These are phyloP conservation scores for Xenopus petersii DNA, from an alignment of 2,797 vertebrate genomes.

Conservation along the genomic window DNA sequence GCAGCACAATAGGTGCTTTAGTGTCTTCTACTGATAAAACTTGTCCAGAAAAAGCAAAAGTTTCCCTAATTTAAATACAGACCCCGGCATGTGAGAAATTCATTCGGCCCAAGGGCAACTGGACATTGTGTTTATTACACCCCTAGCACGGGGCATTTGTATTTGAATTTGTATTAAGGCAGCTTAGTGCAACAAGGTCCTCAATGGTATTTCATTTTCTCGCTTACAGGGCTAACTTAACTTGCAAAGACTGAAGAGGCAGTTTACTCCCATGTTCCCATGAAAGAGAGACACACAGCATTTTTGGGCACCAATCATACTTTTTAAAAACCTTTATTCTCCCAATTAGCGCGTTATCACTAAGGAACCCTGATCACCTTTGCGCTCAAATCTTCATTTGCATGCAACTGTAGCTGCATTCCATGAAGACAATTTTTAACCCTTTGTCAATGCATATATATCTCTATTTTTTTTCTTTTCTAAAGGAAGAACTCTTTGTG, in stretches of 20 bases:
- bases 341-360: slow-evolving; percentile 83
- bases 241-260: slow-evolving; percentile 97
- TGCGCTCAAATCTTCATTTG: slow-evolving; percentile 72
- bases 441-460: slow-evolving; percentile 88
- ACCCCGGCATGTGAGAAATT: too few species aligned
- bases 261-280: slow-evolving; percentile 93
- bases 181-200: slow-evolving; percentile 80
- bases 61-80: slow-evolving; percentile 39
- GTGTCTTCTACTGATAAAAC: too few species aligned
- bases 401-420: slow-evolving; percentile 91
- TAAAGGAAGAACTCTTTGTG: slow-evolving; percentile 85
- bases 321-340: slow-evolving; percentile 54
- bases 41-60: slow-evolving; percentile 50
- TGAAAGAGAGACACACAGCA: slow-evolving; percentile 87
- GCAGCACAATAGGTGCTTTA: too few species aligned
- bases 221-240: slow-evolving; percentile 99
- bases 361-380: slow-evolving; percentile 74
- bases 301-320: slow-evolving; percentile 81
- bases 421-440: slow-evolving; percentile 82
- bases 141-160: slow-evolving; percentile 28
- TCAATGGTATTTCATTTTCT: slow-evolving; percentile 96
- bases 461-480: slow-evolving; percentile 63
- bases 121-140: too few species aligned
- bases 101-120: too few species aligned
- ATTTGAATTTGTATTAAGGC: slow-evolving; percentile 72